Percentiles rank a stretch among this genome's conserved stretches.
These are phyloP conservation scores for Cartodere bifasciata DNA, from an alignment of 2,888 invertebrate genomes.

Conservation along the genomic window DNA sequence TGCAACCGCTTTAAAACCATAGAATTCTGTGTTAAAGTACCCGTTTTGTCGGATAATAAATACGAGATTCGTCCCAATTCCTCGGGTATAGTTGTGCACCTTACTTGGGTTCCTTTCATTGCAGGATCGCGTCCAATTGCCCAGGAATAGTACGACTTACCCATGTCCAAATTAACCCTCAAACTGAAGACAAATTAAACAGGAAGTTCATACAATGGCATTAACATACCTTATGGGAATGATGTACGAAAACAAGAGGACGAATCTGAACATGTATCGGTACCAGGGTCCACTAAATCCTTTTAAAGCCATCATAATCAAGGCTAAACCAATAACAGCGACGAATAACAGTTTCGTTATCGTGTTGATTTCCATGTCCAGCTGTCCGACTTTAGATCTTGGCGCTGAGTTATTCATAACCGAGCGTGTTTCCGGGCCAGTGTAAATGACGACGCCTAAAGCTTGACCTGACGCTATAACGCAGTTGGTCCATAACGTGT, in stretches of 20 bases:
- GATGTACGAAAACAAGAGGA: conserved; percentile 96
- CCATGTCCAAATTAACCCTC: conserved; percentile 97
- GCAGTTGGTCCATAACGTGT: conserved; percentile 97
- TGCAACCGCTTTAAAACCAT: conserved; percentile 97
- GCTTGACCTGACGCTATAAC: conserved; percentile 96
- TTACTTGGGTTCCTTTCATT: conserved; percentile 87
- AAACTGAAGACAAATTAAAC: conserved; percentile 46
- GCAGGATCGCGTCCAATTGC: conserved; percentile 87
- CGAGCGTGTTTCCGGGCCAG: conserved; percentile 88
- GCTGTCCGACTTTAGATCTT: conserved; percentile 86
- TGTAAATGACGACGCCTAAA: conserved; percentile 90
- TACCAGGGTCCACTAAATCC: conserved; percentile 96
- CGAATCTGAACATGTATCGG: conserved; percentile 89
- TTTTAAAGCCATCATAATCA: conserved; percentile 93
- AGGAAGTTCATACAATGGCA: neutral
- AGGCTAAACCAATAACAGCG: conserved; percentile 78
- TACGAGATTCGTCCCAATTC: conserved; percentile 94
- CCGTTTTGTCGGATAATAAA: conserved; percentile 95
- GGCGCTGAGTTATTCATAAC: conserved; percentile 98
- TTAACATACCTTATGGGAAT: conserved; percentile 79
- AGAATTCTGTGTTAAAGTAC: conserved; percentile 95
- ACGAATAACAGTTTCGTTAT: conserved; percentile 90
- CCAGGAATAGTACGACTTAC: conserved; percentile 96
- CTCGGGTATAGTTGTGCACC: conserved; percentile 97
- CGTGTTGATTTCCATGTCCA: conserved; percentile 94